Percentiles rank a stretch among this genome's conserved stretches.
These are phyloP conservation scores for Dromiciops gliroides DNA, from an alignment of 2,113 vertebrate genomes.

Conservation along the genomic window DNA sequence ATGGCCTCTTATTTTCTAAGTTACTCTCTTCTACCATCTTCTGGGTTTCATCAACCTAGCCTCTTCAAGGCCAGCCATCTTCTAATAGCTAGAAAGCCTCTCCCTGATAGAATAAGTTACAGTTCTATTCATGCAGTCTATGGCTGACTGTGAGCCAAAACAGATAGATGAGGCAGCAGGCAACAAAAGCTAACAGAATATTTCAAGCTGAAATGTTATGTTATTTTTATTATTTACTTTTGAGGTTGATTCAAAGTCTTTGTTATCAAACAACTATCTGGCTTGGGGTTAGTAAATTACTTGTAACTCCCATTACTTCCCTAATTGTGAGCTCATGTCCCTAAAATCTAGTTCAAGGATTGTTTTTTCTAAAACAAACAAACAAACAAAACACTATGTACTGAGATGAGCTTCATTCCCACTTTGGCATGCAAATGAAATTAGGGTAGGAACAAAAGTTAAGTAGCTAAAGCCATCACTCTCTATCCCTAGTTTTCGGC, in stretches of 20 bases:
- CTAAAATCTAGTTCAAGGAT: background rate
- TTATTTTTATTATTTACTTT: background rate
- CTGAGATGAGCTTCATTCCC: background rate
- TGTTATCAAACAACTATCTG: background rate
- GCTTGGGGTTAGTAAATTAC: background rate
- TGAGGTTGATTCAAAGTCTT: background rate
- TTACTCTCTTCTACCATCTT: background rate
- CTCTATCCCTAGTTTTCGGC: background rate
- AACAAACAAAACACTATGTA: background rate
- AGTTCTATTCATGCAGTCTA: background rate
- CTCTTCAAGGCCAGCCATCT: background rate
- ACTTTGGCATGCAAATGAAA: background rate
- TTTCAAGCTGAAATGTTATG: background rate
- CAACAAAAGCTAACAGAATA: background rate
- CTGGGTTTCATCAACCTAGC: background rate
- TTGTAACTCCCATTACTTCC: background rate
- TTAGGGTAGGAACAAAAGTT: background rate
- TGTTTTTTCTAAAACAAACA: background rate
- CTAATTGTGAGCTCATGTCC: background rate
- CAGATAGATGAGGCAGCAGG: background rate
- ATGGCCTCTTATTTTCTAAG: background rate
- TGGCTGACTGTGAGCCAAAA: background rate
- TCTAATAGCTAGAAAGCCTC: background rate
- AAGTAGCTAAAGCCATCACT: background rate
- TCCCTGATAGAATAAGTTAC: background rate